Evolutionary conservation across 1,140 invertebrate species (phyloP).

Genomic region (Pristionchus pacificus): DNA sequence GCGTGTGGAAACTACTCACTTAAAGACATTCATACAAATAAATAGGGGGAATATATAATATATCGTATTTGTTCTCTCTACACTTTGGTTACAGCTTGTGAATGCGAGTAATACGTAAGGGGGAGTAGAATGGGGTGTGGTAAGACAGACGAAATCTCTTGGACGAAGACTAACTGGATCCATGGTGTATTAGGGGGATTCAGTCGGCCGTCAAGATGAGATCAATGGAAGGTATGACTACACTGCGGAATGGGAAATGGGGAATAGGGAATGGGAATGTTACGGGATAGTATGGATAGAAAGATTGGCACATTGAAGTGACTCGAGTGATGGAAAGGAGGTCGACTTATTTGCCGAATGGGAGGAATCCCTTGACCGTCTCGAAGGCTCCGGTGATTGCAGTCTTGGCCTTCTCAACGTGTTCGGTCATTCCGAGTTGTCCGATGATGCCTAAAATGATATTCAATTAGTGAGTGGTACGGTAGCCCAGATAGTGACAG

Average conservation of each 20-base stretch:
- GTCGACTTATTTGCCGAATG: conserved; percentile 49
- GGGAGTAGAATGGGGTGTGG: too few species aligned
- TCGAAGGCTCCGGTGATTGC: conserved; percentile 52
- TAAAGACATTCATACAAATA: too few species aligned
- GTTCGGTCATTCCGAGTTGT: conserved; percentile 53
- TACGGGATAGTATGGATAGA: background rate
- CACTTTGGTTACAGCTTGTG: too few species aligned
- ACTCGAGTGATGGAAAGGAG: background rate
- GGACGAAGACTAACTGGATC: background rate
- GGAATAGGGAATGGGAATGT: background rate
- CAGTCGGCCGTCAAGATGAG: background rate
- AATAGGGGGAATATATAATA: too few species aligned
- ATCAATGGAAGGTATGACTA: background rate
- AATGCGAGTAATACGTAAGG: too few species aligned
- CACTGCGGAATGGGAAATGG: background rate
- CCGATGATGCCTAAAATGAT: conserved; percentile 41
- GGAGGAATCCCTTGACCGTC: conserved; percentile 50
- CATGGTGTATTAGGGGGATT: background rate
- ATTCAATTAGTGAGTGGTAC: conserved; percentile 38
- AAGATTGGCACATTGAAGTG: background rate
- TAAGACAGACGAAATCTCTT: background rate
- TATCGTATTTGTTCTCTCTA: too few species aligned
- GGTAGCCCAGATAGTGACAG: conserved; percentile 21
- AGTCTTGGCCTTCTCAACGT: conserved; percentile 56
- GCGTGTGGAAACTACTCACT: background rate